Base-by-base conservation (phyloP, 2,113 vertebrate genomes). In the Albula goreensis region DNA sequence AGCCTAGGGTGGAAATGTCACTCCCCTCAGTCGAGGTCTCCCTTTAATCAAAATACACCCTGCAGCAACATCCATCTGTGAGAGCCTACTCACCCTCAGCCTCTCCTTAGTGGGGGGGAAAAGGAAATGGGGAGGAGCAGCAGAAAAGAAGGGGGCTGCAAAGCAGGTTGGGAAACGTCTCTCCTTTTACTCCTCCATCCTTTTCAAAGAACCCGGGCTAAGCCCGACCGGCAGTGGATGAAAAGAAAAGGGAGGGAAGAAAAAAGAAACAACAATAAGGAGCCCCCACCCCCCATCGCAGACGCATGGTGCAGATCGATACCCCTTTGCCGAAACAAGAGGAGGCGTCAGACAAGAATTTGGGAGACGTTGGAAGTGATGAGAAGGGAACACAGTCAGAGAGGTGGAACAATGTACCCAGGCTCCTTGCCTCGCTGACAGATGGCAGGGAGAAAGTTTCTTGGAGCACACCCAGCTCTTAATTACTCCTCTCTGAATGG, bases 401-500 rank as follows among this genome's bases (percentile, higher is more conserved):
- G 49, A 22, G 57, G 60, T 3, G 2, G 49, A 87, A 90, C 80
- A 86, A 86, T 87, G 57, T 5, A 1, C 49, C n/a, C 56, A 41
- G 83, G 86, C 78, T 53, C 79, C 86, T 85, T 86, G 77, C 88
- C 86, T 82, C 49, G 48, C 81, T 87, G 88, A 89, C 90, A 89
- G 88, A 88, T 90, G 87, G 87, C 79, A 83, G 85, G 81, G 85
- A 86, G 86, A 89, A 87, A 50, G 81, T 90, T 86, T 83, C 82
- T 88, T 82, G 84, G 82, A 89, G 78, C 66, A 83, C 78, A 70
- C 81, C 87, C 85, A 87, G 86, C 49, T 87, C 86, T 86, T 90
- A 90, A 91, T 91, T 89, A 90, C 84, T 86, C 60, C 82, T 81
- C 85, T 86, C 85, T 89, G 81, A 89, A 88, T 85, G 78, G 50